Conservation (phyloP, 2,888 invertebrate genomes). For the Aethes cnicana region DNA sequence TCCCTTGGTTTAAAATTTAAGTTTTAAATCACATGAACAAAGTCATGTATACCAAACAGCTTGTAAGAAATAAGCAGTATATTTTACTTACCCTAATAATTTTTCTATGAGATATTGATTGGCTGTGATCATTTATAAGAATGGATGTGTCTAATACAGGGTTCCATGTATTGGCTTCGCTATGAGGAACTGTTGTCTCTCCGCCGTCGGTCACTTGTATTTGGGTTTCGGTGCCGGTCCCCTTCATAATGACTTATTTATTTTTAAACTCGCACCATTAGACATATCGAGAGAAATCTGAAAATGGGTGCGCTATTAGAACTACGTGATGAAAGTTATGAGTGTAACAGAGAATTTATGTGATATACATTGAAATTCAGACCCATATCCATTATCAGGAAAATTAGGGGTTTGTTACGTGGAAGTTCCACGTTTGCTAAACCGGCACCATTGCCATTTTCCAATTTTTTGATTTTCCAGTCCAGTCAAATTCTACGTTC, state of each 20-base stretch:
- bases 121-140: conserved; percentile 37
- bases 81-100: conserved; percentile 59
- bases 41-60: too few species aligned
- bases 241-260: conserved; percentile 32
- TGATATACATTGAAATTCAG: background rate
- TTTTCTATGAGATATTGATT: conserved; percentile 61
- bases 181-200: conserved; percentile 31
- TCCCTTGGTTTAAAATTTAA: too few species aligned
- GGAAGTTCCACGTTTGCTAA: conserved; percentile 43
- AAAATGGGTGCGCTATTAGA: conserved; percentile 13
- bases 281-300: conserved; percentile 3
- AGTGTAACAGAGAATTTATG: background rate
- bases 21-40: too few species aligned
- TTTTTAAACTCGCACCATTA: conserved; percentile 15
- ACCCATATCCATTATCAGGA: conserved; percentile 14
- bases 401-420: conserved; percentile 20
- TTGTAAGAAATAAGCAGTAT: background rate
- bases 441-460: conserved; percentile 37
- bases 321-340: background rate
- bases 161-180: conserved; percentile 41
- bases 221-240: conserved; percentile 36
- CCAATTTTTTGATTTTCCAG: conserved; percentile 27
- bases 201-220: conserved; percentile 36
- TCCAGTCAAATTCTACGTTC: too few species aligned
- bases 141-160: conserved; percentile 34